Evolutionary conservation across 2,113 vertebrate species (phyloP), one percentile per base, ranked within the genome.

Genomic region (Syngnathus typhle): DNA sequence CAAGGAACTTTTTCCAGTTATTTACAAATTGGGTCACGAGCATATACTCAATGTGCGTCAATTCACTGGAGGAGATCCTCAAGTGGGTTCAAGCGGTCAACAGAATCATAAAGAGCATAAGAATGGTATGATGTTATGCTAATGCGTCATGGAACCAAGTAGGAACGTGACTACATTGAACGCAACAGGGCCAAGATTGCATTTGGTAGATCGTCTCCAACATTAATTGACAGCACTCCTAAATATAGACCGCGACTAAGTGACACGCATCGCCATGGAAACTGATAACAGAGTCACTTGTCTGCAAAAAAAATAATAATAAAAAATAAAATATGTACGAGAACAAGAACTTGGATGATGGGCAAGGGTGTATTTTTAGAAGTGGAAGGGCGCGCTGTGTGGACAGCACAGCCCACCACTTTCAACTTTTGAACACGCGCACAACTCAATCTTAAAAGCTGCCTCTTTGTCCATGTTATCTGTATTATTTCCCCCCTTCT

Each of bases 221-320:
- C 27, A 18, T 32, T 58, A 32, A 58, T 1, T 36, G 27, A 58
- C 55, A 36, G 13, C 55, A 36, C 27, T 62, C 39, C 12, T 21
- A 44, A 62, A 62, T 44, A 62, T 62, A 62, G 39, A 39, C 5
- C 4, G 7, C 1, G 19, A 41, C 52, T 11, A 55, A 51, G 58
- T 60, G 58, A 38, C 32, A 59, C 27, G 7, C 80, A 88, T 88
- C 82, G 71, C 85, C 87, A 90, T 88, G 87, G 87, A 86, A 87
- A 88, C 86, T 85, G 88, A 88, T 88, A 86, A 88, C 85, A 85
- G 84, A 88, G 85, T 83, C 82, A 75, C 70, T 64, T 59, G 60
- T 67, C 52, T 69, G 69, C 39, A 75, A 75, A 73, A 60, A 38
- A 78, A 72, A 56, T 69, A 68, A 37, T n/a, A 75, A 75, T 72